Evolutionary conservation across 2,888 invertebrate species (phyloP), one percentile per base, ranked within the genome.

Genomic region (Margaritifera margaritifera): DNA sequence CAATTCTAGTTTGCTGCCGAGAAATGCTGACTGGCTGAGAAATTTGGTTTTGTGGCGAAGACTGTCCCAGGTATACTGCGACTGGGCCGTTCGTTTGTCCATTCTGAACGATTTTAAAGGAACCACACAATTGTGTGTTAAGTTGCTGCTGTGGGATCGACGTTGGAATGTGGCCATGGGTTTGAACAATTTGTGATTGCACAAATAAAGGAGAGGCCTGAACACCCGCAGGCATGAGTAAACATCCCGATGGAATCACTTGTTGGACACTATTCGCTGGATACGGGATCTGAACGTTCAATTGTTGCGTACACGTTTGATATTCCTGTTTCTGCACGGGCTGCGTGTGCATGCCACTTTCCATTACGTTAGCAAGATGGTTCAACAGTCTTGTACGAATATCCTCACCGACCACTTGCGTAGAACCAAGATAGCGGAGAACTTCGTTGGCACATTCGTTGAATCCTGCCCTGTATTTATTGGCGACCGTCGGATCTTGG

Each of bases 361-460:
- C 75, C 8, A 84, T 78, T 65, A 84, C 82, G 71, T 78, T 75
- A 27, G 85, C 81, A 50, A 88, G 79, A 71, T 88, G 87, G 55
- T 80, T 77, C 62, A 85, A 68, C 6, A 88, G 79, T 27, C 84
- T 80, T 24, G 76, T 77, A 51, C 84, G 77, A 22, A 87, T 83
- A 51, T 85, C 81, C 2, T 77, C 72, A 57, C 80, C 80, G 6
- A 86, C 79, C 25, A 82, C 84, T 19, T 84, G 79, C 27, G 82
- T 76, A n/a, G 85, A 77, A 51, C 80, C 75, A 25, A 88, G 72
- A 74, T 86, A 88, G 50, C 87, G 79, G 42, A 82, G 79, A 19
- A 88, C 87, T 75, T 88, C 87, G 51, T 79, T 79, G 5, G 86
- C 87, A 73, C 88, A 88, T 64, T 88, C 87, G 64, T 78, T 80